These are phyloP conservation scores for Crotalus horridus DNA, from an alignment of 2,113 vertebrate species.

Conservation along the genomic window DNA sequence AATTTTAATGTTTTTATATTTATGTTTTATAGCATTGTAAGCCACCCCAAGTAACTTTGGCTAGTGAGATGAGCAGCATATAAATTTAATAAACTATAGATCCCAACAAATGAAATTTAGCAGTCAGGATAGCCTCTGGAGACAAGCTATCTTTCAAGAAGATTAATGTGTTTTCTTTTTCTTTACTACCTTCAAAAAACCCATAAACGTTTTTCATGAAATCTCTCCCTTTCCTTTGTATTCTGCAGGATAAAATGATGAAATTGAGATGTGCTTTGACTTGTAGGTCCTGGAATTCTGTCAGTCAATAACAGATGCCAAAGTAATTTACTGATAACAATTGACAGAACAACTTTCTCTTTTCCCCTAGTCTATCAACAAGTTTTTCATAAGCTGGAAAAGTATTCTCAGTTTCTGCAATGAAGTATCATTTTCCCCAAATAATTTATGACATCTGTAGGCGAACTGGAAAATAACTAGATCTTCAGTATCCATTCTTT, in stretches of 20 bases:
- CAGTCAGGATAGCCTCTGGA: background rate
- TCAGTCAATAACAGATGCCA: background rate
- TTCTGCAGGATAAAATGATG: background rate
- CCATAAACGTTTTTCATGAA: background rate
- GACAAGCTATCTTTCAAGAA: too few relatives aligned
- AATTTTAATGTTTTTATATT: too few relatives aligned
- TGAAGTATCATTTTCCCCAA: background rate
- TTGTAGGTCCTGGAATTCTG: background rate
- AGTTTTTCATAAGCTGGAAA: background rate
- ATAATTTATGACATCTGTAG: conserved; percentile 16
- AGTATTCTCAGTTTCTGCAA: background rate
- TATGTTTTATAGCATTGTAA: too few relatives aligned
- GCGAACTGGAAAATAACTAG: conserved; percentile 26
- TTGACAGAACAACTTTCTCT: background rate
- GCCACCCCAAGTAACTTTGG: too few relatives aligned
- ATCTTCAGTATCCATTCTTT: conserved; percentile 10
- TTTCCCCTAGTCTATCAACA: background rate
- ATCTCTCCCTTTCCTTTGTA: background rate
- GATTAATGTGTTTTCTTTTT: too few relatives aligned
- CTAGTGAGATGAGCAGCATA: too few relatives aligned
- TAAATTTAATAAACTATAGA: background rate
- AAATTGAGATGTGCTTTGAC: background rate
- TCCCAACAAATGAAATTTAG: background rate
- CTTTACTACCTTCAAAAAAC: background rate
- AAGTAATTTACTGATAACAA: background rate